These are phyloP conservation scores for Seriola rivoliana DNA, from an alignment of 2,113 vertebrate species.

Conservation along the genomic window DNA sequence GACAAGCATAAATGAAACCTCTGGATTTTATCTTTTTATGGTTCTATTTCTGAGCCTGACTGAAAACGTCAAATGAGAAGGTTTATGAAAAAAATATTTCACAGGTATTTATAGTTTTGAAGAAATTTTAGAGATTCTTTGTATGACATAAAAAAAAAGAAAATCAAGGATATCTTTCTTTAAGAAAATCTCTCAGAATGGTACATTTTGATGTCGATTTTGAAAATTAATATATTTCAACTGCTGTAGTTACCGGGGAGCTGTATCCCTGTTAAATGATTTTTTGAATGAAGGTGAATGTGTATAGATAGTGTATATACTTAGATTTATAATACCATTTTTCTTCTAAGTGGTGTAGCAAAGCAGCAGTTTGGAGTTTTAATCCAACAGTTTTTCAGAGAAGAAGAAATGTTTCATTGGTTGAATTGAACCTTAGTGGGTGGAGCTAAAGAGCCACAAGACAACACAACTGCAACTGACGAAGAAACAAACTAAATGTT, in stretches of 20 bases:
- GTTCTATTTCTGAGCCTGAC: slow-evolving; percentile 57
- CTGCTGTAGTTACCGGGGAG: slow-evolving; percentile 69
- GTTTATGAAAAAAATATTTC: slow-evolving; percentile 63
- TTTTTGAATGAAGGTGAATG: slow-evolving; percentile 69
- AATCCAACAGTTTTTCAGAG: slow-evolving; percentile 21
- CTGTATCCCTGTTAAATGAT: slow-evolving; percentile 53
- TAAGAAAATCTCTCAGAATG: slow-evolving; percentile 55
- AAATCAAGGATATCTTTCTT: slow-evolving; percentile 55
- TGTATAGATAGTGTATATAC: slow-evolving; percentile 72
- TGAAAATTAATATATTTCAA: slow-evolving; percentile 75
- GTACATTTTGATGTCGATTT: slow-evolving; percentile 70
- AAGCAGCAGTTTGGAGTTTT: slow-evolving; percentile 44
- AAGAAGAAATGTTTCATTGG: slow-evolving; percentile 31
- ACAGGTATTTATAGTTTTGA: slow-evolving; percentile 79
- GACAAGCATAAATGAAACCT: slow-evolving; percentile 39
- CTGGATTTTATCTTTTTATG: slow-evolving; percentile 44
- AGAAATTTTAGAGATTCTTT: slow-evolving; percentile 74
- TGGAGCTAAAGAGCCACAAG: slow-evolving; percentile 7
- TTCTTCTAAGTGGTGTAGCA: slow-evolving; percentile 18
- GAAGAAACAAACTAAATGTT: not conserved
- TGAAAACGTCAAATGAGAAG: slow-evolving; percentile 45
- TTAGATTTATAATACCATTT: slow-evolving; percentile 49
- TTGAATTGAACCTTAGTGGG: not conserved
- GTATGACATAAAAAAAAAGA: slow-evolving; percentile 29
- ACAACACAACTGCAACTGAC: not conserved